These are phyloP conservation scores for Morinoia aosen DNA, from an alignment of 2,888 invertebrate species.

Conservation along the genomic window DNA sequence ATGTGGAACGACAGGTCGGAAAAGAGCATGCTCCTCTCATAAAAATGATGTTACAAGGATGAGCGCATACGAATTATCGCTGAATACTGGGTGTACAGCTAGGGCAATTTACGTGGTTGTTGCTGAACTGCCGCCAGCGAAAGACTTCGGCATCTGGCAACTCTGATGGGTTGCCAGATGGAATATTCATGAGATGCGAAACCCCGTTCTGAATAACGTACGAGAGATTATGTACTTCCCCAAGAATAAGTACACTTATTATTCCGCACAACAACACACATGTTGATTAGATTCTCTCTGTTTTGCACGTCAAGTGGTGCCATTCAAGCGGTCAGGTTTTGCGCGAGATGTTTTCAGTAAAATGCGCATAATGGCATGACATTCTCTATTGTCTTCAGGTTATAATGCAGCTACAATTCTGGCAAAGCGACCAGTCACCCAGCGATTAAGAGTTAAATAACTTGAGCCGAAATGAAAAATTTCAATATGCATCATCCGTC, in stretches of 20 bases:
- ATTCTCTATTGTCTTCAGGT: background rate
- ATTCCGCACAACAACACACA: background rate
- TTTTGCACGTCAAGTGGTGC: background rate
- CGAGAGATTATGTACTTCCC: background rate
- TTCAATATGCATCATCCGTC: background rate
- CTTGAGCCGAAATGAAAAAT: background rate
- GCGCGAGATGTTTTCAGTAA: background rate
- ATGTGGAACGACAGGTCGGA: background rate
- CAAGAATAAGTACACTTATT: background rate
- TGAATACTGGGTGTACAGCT: background rate
- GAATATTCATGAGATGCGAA: background rate
- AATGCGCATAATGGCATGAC: background rate
- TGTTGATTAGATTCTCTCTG: background rate
- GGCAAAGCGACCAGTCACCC: background rate
- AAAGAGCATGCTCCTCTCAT: background rate
- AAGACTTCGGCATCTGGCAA: too few species aligned
- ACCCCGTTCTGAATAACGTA: background rate
- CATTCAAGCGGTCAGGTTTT: background rate
- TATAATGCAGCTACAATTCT: background rate
- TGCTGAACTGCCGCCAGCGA: too few species aligned
- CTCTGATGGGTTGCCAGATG: too few species aligned
- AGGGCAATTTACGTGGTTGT: too few species aligned
- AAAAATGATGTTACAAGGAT: background rate
- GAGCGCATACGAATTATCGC: background rate
- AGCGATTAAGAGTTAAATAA: background rate